These are phyloP conservation scores for Nomada ferruginata DNA, from an alignment of 2,888 invertebrate species.

Conservation along the genomic window DNA sequence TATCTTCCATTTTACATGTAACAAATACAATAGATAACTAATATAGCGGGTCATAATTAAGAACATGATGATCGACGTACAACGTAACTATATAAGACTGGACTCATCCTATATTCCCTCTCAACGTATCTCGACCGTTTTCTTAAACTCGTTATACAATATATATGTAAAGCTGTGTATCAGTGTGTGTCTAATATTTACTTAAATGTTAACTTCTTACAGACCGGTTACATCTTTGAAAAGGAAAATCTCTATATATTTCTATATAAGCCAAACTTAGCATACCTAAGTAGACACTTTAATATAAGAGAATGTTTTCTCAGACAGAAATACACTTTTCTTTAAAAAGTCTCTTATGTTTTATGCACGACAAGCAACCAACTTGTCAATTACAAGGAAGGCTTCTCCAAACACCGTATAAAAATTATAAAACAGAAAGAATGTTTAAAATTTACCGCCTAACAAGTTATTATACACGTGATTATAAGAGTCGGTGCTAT, in stretches of 20 bases:
- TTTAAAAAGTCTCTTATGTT: conserved; percentile 70
- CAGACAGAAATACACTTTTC: conserved; percentile 72
- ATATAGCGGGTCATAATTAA: conserved; percentile 77
- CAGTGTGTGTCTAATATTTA: conserved; percentile 57
- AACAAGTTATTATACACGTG: conserved; percentile 77
- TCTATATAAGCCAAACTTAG: conserved; percentile 76
- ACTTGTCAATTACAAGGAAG: conserved; percentile 69
- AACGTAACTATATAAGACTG: conserved; percentile 73
- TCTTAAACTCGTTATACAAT: conserved; percentile 66
- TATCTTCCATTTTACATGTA: conserved; percentile 77
- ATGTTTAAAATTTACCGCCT: conserved; percentile 76
- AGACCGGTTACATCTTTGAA: conserved; percentile 71
- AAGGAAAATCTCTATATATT: conserved; percentile 70
- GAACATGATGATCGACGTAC: conserved; percentile 75
- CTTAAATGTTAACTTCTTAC: conserved; percentile 68
- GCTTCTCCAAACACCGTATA: conserved; percentile 75
- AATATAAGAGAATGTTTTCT: conserved; percentile 67
- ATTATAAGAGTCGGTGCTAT: conserved; percentile 71
- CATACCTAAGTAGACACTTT: conserved; percentile 73
- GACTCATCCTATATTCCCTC: conserved; percentile 59
- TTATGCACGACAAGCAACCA: conserved; percentile 65
- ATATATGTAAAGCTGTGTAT: conserved; percentile 68
- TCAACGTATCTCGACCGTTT: conserved; percentile 46
- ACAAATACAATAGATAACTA: conserved; percentile 80
- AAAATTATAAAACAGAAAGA: conserved; percentile 80